Evolutionary conservation across 2,113 vertebrate genomes (phyloP).

Genomic region (Paedocypris sp.): DNA sequence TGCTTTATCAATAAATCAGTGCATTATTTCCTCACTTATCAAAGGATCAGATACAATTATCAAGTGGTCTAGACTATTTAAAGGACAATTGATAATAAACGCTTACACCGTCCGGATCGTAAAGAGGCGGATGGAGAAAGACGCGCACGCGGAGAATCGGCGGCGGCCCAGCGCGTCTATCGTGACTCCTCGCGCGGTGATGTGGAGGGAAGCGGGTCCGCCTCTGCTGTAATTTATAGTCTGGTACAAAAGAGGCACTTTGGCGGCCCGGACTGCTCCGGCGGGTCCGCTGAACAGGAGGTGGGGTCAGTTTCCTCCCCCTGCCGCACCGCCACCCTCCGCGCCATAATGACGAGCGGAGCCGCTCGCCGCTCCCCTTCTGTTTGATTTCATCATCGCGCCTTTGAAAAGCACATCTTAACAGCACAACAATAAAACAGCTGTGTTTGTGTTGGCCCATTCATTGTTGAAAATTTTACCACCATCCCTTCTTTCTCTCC

Average conservation of each 20-base stretch:
- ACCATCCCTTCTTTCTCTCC: slow-evolving; percentile 30
- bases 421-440: slow-evolving; percentile 68
- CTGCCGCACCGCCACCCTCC: slow-evolving; percentile 4
- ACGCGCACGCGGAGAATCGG: neutral
- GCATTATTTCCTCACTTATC: too few species aligned
- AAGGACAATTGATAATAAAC: too few species aligned
- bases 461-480: slow-evolving; percentile 57
- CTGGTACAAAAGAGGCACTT: slow-evolving; percentile 42
- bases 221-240: slow-evolving; percentile 31
- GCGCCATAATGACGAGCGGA: slow-evolving; percentile 34
- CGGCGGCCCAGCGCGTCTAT: neutral
- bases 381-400: slow-evolving; percentile 49
- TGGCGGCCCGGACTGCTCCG: slow-evolving; percentile 24
- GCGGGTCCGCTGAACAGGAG: slow-evolving; percentile 48
- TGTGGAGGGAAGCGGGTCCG: slow-evolving; percentile 32
- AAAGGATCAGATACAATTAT: too few species aligned
- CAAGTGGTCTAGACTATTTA: too few species aligned
- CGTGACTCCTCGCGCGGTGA: slow-evolving; percentile 7
- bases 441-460: slow-evolving; percentile 69
- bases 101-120: neutral
- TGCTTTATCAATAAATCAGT: too few species aligned
- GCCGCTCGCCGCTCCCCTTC: slow-evolving; percentile 40
- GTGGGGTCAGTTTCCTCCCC: slow-evolving; percentile 48
- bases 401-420: slow-evolving; percentile 60
- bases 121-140: slow-evolving; percentile 2